phyloP scores from a whole-genome alignment of 2,888 invertebrate genomes.

The Ectobius pallidus region DNA sequence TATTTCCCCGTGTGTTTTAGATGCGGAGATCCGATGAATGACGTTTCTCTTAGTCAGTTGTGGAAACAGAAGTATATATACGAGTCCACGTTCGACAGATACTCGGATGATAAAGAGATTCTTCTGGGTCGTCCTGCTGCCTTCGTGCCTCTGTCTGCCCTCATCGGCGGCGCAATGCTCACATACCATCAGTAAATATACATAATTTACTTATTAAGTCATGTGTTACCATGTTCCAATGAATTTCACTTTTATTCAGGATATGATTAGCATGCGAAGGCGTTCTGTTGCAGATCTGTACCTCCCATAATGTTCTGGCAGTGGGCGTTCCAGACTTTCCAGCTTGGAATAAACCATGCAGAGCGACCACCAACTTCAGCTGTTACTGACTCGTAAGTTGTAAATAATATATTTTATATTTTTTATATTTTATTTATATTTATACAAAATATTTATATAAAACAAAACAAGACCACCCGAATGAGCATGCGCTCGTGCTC shows the following conservation, averaged over 20 bases:
- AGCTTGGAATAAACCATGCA: neutral
- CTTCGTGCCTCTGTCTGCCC: neutral
- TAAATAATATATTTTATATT: no score
- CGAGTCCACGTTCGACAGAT: neutral
- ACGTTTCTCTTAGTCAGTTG: neutral
- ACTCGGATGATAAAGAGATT: neutral
- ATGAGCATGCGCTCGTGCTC: no score
- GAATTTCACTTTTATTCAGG: no score
- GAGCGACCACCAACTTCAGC: neutral
- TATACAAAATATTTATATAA: no score
- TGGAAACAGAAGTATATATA: constrained; percentile 4
- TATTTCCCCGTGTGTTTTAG: no score
- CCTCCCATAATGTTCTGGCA: neutral
- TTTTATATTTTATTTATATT: no score
- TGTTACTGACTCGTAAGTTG: neutral
- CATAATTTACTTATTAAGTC: no score
- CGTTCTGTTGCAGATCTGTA: neutral
- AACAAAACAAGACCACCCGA: no score
- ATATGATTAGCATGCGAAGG: no score
- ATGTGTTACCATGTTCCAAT: no score
- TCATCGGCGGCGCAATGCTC: neutral
- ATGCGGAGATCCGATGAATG: neutral
- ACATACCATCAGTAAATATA: neutral
- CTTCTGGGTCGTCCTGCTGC: neutral
- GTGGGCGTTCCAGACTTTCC: neutral